Evolutionary conservation across 2,113 vertebrate species (phyloP).

Genomic region (Pandion haliaetus): DNA sequence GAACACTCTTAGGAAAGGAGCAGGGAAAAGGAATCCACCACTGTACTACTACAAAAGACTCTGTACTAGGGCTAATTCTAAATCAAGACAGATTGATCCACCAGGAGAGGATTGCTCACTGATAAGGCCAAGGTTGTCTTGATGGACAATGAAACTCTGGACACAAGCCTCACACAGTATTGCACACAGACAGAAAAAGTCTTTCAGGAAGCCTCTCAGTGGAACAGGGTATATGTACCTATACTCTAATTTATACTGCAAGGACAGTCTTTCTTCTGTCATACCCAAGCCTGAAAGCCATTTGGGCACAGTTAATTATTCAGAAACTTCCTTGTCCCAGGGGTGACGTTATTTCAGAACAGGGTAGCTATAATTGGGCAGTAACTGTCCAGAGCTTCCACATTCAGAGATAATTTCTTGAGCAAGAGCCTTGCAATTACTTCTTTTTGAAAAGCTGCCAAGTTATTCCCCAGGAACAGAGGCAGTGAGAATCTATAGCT

Average conservation of each 20-base stretch:
- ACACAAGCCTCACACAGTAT: neutral
- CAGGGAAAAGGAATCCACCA: neutral
- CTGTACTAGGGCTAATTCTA: neutral
- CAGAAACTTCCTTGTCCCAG: neutral
- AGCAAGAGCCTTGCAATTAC: conserved; percentile 12
- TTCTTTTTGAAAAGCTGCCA: conserved; percentile 35
- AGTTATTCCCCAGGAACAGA: neutral
- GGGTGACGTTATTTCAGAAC: neutral
- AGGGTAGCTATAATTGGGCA: conserved; percentile 6
- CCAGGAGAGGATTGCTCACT: neutral
- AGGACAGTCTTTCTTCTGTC: neutral
- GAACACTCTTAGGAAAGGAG: neutral
- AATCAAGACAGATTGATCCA: neutral
- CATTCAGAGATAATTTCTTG: conserved; percentile 19
- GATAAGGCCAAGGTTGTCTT: neutral
- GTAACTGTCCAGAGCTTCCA: conserved; percentile 22
- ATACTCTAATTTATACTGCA: neutral
- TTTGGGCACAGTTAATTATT: conserved; percentile 12
- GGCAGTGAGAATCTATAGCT: neutral
- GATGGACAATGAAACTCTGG: neutral
- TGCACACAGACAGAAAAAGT: neutral
- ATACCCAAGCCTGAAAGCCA: neutral
- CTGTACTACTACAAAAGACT: neutral
- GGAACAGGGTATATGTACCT: neutral
- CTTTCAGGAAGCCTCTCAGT: neutral